Percentiles rank a stretch among this genome's conserved stretches.
Conservation (phyloP, 2,888 invertebrate genomes). For the Schizaphis graminum region DNA sequence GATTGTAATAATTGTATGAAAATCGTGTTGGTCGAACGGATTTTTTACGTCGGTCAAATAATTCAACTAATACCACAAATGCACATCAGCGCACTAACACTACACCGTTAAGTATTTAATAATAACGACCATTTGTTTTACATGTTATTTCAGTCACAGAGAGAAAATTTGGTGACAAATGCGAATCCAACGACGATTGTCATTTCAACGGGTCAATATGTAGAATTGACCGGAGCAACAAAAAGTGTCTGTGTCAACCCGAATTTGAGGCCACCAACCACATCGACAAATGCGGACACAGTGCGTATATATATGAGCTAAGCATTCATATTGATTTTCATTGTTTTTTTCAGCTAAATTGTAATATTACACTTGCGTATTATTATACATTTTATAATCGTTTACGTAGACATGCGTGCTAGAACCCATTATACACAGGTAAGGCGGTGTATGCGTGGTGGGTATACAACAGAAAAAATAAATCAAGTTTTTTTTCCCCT, state of each 20-base stretch:
- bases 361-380: not conserved
- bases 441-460: not conserved
- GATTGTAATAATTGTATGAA: not conserved
- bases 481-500: not conserved
- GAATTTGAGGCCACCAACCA: constrained; percentile 85
- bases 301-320: constrained; percentile 73
- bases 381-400: constrained; percentile 32
- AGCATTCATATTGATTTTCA: constrained; percentile 4
- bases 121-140: not conserved
- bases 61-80: not conserved
- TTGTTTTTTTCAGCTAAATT: not conserved
- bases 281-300: constrained; percentile 86
- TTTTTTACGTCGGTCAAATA: not conserved
- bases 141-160: constrained; percentile 70
- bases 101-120: not conserved
- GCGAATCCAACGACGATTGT: constrained; percentile 80
- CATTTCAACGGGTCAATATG: constrained; percentile 83
- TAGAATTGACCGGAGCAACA: constrained; percentile 69
- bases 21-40: not conserved
- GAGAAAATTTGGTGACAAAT: constrained; percentile 83
- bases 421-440: not conserved
- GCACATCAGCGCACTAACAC: not conserved
- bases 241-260: constrained; percentile 80
- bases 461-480: not conserved
- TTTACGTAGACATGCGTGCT: constrained; percentile 28